A percentile compares a stretch with the other conserved stretches of the same genome.
Evolutionary conservation across 2,888 invertebrate genomes (phyloP).

Genomic region (Lottia scabra): DNA sequence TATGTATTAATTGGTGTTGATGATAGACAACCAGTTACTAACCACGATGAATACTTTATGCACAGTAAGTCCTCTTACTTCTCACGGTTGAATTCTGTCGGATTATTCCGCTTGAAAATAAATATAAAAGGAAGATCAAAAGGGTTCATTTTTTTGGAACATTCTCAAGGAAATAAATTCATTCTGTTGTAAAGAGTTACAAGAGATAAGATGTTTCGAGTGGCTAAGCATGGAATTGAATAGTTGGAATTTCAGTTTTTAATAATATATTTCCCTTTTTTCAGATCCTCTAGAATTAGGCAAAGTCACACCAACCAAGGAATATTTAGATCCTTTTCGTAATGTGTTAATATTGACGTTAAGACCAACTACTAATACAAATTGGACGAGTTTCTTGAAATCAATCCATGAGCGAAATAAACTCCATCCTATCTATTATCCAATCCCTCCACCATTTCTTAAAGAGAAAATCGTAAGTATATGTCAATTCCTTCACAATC

Average conservation of each 20-base stretch:
- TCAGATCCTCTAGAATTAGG: conserved; percentile 74
- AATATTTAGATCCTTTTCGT: conserved; percentile 11
- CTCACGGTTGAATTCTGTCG: no score
- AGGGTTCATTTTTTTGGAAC: no score
- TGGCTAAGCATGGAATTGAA: no score
- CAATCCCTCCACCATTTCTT: neutral
- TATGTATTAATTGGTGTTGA: conserved; percentile 83
- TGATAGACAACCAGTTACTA: conserved; percentile 77
- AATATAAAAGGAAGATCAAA: no score
- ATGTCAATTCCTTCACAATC: no score
- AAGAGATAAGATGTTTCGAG: no score
- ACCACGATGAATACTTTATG: conserved; percentile 70
- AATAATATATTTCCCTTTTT: neutral
- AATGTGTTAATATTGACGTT: conserved; percentile 12
- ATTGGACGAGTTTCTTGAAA: neutral
- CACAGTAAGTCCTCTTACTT: conserved; percentile 13
- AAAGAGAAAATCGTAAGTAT: neutral
- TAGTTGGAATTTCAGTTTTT: no score
- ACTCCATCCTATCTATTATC: neutral
- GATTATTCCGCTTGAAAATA: no score
- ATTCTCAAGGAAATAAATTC: no score
- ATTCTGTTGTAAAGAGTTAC: no score
- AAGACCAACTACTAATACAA: neutral
- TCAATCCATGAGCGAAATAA: conserved; percentile 4
- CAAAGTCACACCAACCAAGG: neutral